Evolutionary conservation across 2,797 vertebrate species (phyloP), one percentile per base, ranked within the genome.

Genomic region (Silurus lanzhouensis): DNA sequence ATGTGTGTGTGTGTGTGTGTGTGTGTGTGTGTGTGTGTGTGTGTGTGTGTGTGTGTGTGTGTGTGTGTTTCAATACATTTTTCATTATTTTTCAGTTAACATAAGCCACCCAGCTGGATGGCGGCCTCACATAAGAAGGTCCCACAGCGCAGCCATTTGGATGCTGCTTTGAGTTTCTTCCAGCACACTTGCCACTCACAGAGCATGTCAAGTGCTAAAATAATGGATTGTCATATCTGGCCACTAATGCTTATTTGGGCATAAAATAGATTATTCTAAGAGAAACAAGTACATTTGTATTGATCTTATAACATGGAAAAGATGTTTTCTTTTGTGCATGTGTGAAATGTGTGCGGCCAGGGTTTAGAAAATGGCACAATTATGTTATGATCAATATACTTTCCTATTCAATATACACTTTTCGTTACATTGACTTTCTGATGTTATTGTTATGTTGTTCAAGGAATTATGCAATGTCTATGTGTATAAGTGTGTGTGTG

Each of bases 81-180:
- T 92, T 94, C 89, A 93, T 93, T 92, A 91, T 91, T 92, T 92
- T 93, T 93, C 91, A 92, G 90, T 91, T 92, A 93, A 90, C 90
- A 91, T 90, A 90, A 93, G 89, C 92, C 91, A 92, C 92, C 91
- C 92, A 92, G 91, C 92, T 93, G 93, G 89, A 92, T 91, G 89
- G 90, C 91, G 72, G 88, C 83, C 70, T 87, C 79, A 90, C 90
- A 89, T 91, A 91, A 91, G 92, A 91, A 88, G 89, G 91, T 92
- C 91, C 90, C 89, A 89, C 87, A 85, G 92, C 84, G 83, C 86
- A 88, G 90, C 85, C 86, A 86, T 90, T 93, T 88, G 84, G 85
- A 89, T 85, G 80, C 84, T 82, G 80, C 86, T 89, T 31, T 87
- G 25, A 60, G 85, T 90, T 86, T 91, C 89, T 91, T 91, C 90